Percentiles rank a stretch among this genome's conserved stretches.
These are phyloP conservation scores for Argyresthia albistria DNA, from an alignment of 2,888 invertebrate genomes.

Conservation along the genomic window DNA sequence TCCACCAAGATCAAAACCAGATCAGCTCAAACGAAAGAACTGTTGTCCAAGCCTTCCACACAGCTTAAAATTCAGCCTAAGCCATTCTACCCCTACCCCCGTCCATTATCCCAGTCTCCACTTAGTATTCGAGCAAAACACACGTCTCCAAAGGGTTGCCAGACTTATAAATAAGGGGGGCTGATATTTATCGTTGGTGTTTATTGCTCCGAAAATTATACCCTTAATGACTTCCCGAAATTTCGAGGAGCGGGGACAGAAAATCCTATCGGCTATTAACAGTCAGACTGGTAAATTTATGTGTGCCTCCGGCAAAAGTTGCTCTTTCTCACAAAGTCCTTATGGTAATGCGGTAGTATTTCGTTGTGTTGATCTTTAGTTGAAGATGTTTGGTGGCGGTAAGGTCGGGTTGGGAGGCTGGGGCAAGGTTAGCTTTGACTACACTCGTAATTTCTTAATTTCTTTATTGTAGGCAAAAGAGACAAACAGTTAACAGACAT, in stretches of 20 bases:
- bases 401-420: not conserved
- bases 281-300: constrained; percentile 62
- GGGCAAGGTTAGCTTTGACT: not conserved
- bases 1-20: too few species aligned
- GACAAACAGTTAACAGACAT: too few species aligned
- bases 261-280: constrained; percentile 71
- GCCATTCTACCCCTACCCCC: not conserved
- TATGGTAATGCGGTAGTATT: constrained; percentile 44
- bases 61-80: not conserved
- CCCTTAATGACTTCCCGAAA: constrained; percentile 69
- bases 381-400: not conserved
- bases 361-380: constrained; percentile 14
- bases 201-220: constrained; percentile 70
- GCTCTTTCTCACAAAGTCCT: constrained; percentile 32
- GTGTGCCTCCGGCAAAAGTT: constrained; percentile 28
- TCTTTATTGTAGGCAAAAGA: too few species aligned
- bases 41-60: not conserved
- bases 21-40: too few species aligned
- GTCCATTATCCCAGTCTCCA: not conserved
- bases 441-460: not conserved
- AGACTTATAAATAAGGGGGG: constrained; percentile 49
- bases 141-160: constrained; percentile 4
- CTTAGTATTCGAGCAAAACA: constrained; percentile 3
- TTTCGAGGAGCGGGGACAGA: constrained; percentile 46
- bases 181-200: constrained; percentile 67